Base-by-base conservation (phyloP, 2,797 vertebrate species). In the Meda fulgida region DNA sequence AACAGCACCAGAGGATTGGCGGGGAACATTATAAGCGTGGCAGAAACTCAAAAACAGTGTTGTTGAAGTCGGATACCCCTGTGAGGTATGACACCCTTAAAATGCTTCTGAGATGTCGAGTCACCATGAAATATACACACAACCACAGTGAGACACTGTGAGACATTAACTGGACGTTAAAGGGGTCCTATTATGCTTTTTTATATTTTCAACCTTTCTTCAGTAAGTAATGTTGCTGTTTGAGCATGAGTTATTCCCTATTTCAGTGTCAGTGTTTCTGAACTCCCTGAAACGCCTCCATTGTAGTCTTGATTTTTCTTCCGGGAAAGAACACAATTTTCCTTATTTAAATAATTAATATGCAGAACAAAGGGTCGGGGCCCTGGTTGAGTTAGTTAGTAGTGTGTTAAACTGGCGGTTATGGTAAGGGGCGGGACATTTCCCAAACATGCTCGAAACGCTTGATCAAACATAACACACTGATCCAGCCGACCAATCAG, bases 11-110 rank as follows among this genome's bases (percentile, higher is more conserved):
- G 55, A 73, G 21, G 40, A 80, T 7, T 71, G 58, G 63, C 18
- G 75, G 75, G 23, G 69, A 65, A 40, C 43, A 66, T 48, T 71
- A 67, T 65, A 53, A 48, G 36, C 23, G 29, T 38, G 31, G 38
- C 65, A 86, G 83, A 85, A 55, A 34, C 78, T 71, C 36, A 26
- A 66, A 83, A 67, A 66, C 75, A 43, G 31, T 19, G 31, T 38
- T 23, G n/a, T 63, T 70, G 53, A 67, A 80, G 78, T 66, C 4
- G 8, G 18, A 13, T 63, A 60, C 58, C 5, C 55, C n/a, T 5
- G 10, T 60, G 9, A 31, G 7, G 2, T n/a, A 60, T 18, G 77
- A 73, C 51, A 26, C 11, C 4, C 23, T 77, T 58, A 38, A 77
- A 58, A 40, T 6, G 36, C 10, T 69, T 13, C 34, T 40, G 36